Percentiles rank a stretch among this genome's conserved stretches.
Conservation (phyloP, 2,113 vertebrate species). For the Tupaia chinensis region DNA sequence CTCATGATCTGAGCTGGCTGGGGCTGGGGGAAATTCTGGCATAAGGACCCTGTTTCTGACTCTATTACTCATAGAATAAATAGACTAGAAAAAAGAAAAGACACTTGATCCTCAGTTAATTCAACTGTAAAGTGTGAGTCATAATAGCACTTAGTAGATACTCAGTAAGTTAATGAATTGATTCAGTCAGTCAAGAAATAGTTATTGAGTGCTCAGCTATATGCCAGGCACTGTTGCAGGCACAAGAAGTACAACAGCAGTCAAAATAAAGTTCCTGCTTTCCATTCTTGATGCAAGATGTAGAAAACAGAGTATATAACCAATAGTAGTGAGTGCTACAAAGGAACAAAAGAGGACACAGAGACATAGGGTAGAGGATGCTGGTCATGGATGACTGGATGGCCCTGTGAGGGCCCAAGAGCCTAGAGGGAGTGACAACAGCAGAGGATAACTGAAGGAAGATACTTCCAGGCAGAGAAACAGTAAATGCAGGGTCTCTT, state of each 20-base stretch:
- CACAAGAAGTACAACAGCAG: background rate
- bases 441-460: background rate
- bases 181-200: background rate
- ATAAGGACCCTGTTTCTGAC: too few relatives aligned
- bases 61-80: too few relatives aligned
- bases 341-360: background rate
- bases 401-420: background rate
- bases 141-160: background rate
- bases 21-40: too few relatives aligned
- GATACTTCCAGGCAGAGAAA: background rate
- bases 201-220: background rate
- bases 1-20: too few relatives aligned
- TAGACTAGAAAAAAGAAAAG: too few relatives aligned
- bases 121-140: background rate
- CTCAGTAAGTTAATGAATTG: background rate
- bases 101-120: background rate
- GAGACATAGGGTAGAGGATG: background rate
- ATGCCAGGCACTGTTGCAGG: background rate
- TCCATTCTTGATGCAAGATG: background rate
- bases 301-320: background rate
- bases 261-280: background rate
- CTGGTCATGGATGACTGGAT: background rate
- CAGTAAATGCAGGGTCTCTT: background rate
- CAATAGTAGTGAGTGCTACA: background rate
- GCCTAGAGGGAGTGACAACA: background rate